Conservation (phyloP, 2,113 vertebrate genomes). For the Oceanodroma tethys region DNA sequence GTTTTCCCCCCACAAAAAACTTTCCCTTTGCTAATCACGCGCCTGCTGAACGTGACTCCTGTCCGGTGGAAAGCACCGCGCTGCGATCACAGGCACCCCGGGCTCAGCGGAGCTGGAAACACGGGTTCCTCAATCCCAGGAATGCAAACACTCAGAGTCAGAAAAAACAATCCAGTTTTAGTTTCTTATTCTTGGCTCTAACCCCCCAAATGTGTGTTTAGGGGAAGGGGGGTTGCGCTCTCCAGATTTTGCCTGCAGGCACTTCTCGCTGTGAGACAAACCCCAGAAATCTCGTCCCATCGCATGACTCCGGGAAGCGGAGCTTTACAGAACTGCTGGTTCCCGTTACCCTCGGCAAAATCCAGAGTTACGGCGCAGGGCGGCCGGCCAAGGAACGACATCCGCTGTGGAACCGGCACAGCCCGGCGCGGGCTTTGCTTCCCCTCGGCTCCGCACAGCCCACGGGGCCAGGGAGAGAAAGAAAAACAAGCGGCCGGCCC, state of each 20-base stretch:
- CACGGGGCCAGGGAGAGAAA: background rate
- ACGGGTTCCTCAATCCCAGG: background rate
- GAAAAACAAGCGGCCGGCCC: rapidly evolving
- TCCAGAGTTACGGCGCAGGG: background rate
- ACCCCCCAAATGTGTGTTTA: background rate
- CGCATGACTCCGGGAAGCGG: background rate
- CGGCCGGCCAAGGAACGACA: background rate
- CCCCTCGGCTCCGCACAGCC: background rate
- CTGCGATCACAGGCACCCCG: background rate
- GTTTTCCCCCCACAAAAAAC: background rate
- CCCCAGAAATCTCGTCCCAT: background rate
- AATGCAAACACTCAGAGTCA: background rate
- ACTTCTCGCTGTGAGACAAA: background rate
- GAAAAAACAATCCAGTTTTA: background rate
- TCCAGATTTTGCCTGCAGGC: background rate
- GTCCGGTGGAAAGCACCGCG: background rate
- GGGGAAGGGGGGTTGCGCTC: background rate
- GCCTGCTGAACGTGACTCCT: background rate
- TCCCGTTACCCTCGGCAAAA: background rate
- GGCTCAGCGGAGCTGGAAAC: background rate
- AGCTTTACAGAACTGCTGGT: background rate
- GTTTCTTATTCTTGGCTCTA: slow-evolving; percentile 22
- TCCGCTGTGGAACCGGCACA: rapidly evolving
- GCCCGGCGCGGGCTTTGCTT: background rate
- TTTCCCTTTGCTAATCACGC: background rate